These are phyloP conservation scores for Rhimphoctona megacephalus DNA, from an alignment of 2,888 invertebrate genomes.

Conservation along the genomic window DNA sequence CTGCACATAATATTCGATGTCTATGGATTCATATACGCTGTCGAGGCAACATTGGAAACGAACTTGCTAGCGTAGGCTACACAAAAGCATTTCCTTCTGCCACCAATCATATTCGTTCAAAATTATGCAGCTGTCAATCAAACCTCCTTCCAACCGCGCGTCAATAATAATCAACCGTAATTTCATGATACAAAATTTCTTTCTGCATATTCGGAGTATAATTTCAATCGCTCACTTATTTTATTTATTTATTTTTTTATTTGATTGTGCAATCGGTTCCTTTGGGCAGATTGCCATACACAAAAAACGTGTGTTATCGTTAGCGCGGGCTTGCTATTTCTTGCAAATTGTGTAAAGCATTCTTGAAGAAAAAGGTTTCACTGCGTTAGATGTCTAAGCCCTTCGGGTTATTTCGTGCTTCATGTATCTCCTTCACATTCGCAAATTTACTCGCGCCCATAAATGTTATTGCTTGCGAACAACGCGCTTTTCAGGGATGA, in stretches of 20 bases:
- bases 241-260: neutral
- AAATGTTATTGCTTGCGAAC: slow-evolving; percentile 60
- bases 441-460: slow-evolving; percentile 48
- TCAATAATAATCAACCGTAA: slow-evolving; percentile 41
- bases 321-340: neutral
- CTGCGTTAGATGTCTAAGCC: neutral
- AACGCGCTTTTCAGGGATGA: slow-evolving; percentile 48
- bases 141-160: neutral
- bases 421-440: slow-evolving; percentile 18
- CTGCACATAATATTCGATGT: slow-evolving; percentile 19
- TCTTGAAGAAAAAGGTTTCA: neutral
- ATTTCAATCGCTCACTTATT: neutral
- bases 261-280: neutral
- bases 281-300: neutral
- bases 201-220: neutral
- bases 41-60: slow-evolving; percentile 1
- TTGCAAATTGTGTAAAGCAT: slow-evolving; percentile 5
- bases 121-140: slow-evolving; percentile 42
- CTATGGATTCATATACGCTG: slow-evolving; percentile 15
- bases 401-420: slow-evolving; percentile 38
- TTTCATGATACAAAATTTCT: neutral
- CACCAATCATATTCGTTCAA: slow-evolving; percentile 47
- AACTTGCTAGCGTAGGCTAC: slow-evolving; percentile 6
- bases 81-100: slow-evolving; percentile 19
- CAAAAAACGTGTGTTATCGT: neutral